Base-by-base conservation (phyloP, 30 jellyfish, hydroid and myxozoan genomes). In the Hydractinia echinata region DNA sequence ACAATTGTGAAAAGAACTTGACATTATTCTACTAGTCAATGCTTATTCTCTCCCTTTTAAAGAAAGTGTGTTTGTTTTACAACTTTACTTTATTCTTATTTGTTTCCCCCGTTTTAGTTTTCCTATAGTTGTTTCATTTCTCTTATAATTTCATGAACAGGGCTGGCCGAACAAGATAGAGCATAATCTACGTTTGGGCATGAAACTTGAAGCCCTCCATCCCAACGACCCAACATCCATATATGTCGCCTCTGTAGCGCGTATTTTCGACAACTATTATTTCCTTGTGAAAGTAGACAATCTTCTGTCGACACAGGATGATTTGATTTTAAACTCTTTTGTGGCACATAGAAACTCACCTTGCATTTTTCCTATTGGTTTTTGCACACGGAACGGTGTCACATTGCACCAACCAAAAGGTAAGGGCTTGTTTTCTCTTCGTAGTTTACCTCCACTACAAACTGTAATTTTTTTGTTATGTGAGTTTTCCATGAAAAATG, bases 151-250 rank as follows among this genome's bases (percentile, higher is more conserved):
- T 20, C 48, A 52, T 56, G 64, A 9, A 9, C 48, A 80, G 87
- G 87, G 87, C 7, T 80, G 72, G 87, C 48, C 51, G 6, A 62
- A 80, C 55, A 66, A 60, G 11, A 79, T 61, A 73, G 83, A 77
- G 50, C 99, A 93, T 78, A 49, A 85, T 2, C 85, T 93, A 76
- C 70, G 52, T 55, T 76, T 87, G 64, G 99, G 99, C 7, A 93
- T 93, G 99, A 93, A 87, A 79, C 87, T 93, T 50, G 99, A 93
- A 81, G 99, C 99, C 54, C 80, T 84, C 54, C 96, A 93, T 69
- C 99, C 99, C 4, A 82, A 82, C 8, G 94, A 87, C 58, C 96
- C 96, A 4, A 78, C 96, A 3, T 54, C 82, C 15, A 93, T 93
- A 6, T 84, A 96, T 61, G 96, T 90, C 62, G 99, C 99, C 15